These are phyloP conservation scores for Neodon shergylaensis DNA, from an alignment of 2,113 vertebrate genomes.

Conservation along the genomic window DNA sequence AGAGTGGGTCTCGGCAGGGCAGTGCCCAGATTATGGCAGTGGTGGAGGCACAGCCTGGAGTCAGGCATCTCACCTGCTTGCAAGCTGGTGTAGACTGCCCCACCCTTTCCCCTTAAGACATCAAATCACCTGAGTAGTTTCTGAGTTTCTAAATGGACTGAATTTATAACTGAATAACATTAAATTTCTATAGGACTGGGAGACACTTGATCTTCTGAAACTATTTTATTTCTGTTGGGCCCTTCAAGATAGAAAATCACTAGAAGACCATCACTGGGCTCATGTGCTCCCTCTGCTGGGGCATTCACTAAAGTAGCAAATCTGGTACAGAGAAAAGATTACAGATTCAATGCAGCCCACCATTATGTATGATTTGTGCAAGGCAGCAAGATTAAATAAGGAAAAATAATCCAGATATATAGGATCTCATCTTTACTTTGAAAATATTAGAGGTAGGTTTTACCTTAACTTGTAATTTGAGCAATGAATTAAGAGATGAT, in stretches of 20 bases:
- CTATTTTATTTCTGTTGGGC: conserved; percentile 24
- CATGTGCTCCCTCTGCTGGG: neutral
- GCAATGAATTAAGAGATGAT: neutral
- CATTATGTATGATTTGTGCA: neutral
- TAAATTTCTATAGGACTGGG: neutral
- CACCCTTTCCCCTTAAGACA: neutral
- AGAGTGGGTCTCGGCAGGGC: too few relatives aligned
- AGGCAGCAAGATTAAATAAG: neutral
- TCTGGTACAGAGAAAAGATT: neutral
- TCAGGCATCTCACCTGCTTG: too few relatives aligned
- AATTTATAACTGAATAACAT: conserved; percentile 42
- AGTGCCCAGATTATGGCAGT: too few relatives aligned
- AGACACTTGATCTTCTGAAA: neutral
- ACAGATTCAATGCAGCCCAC: neutral
- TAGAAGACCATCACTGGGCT: neutral
- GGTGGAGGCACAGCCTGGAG: too few relatives aligned
- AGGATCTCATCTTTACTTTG: neutral
- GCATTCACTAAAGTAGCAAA: neutral
- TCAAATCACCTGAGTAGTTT: conserved; percentile 37
- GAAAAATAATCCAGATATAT: neutral
- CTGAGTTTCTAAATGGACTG: conserved; percentile 22
- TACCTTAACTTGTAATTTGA: neutral
- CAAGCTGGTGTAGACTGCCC: too few relatives aligned
- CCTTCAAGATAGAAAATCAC: conserved; percentile 3
- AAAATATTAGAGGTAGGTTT: neutral